A percentile compares a stretch with the other conserved stretches of the same genome.
Evolutionary conservation across 1,140 invertebrate species (phyloP).

Genomic region (Caenorhabditis briggsae): DNA sequence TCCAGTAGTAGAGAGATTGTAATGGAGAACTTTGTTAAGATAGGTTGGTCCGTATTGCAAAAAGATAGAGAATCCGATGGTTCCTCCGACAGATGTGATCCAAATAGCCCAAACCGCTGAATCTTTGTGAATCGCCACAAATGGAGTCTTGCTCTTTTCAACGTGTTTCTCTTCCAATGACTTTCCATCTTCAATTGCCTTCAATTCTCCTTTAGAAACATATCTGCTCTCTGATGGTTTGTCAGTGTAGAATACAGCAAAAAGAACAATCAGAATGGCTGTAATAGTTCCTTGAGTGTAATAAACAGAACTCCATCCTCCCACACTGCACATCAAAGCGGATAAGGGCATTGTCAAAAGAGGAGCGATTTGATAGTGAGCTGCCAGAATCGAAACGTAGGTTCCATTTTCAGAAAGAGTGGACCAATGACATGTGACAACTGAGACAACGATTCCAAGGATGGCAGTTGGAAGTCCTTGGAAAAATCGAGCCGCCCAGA

Average conservation of each 20-base stretch:
- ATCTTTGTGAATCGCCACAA: constrained; percentile 24
- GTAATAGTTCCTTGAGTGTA: constrained; percentile 70
- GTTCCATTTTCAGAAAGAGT: constrained; percentile 35
- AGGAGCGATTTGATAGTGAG: constrained; percentile 51
- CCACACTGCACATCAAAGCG: constrained; percentile 46
- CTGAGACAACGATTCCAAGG: constrained; percentile 24
- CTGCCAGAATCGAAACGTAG: constrained; percentile 27
- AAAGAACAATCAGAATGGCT: constrained; percentile 56
- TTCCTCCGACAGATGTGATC: constrained; percentile 61
- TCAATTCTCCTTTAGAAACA: constrained; percentile 4
- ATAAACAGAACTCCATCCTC: constrained; percentile 71
- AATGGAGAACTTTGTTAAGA: constrained; percentile 73
- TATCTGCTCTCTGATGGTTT: constrained; percentile 10
- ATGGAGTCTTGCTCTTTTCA: constrained; percentile 58
- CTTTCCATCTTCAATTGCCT: constrained; percentile 58
- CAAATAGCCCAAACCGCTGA: constrained; percentile 64
- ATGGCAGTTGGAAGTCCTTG: constrained; percentile 48
- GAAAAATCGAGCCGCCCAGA: constrained; percentile 42
- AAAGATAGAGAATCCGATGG: constrained; percentile 69
- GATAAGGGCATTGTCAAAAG: constrained; percentile 31
- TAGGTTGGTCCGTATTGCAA: constrained; percentile 74
- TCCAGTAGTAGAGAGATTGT: constrained; percentile 70
- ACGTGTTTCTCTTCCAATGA: constrained; percentile 65
- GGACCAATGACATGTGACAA: constrained; percentile 40
- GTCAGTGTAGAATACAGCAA: constrained; percentile 64